Evolutionary conservation across 2,113 vertebrate species (phyloP).

Genomic region (Anser cygnoides): DNA sequence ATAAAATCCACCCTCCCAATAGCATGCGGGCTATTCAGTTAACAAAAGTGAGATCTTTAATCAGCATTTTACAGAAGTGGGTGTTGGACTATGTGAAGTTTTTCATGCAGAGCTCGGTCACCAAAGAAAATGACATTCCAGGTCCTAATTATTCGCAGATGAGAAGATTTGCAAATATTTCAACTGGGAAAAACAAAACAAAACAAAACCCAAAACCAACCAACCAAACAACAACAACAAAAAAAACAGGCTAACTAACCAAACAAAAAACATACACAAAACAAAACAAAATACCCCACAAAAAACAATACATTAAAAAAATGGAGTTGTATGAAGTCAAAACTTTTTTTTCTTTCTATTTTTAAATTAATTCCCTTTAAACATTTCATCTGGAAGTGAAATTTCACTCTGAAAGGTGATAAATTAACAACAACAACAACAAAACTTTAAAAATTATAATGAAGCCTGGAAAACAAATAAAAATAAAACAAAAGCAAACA

Average conservation of each 20-base stretch:
- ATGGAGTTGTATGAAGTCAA: background rate
- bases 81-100: background rate
- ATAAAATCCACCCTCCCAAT: background rate
- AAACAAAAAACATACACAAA: background rate
- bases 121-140: background rate
- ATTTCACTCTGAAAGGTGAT: background rate
- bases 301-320: background rate
- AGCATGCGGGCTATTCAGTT: background rate
- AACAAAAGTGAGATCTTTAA: background rate
- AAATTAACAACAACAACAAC: background rate
- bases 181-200: background rate
- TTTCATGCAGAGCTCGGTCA: background rate
- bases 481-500: background rate
- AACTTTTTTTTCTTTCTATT: background rate
- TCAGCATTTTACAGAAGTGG: background rate
- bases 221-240: background rate
- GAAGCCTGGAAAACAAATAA: background rate
- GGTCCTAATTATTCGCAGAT: slow-evolving; percentile 6
- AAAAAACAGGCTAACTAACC: no score
- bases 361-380: background rate
- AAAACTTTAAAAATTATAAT: background rate
- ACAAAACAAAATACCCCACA: background rate
- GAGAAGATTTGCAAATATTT: background rate
- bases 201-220: no score
- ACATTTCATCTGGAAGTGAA: background rate